Conservation (phyloP, 2,113 vertebrate genomes). For the Myotis davidii region DNA sequence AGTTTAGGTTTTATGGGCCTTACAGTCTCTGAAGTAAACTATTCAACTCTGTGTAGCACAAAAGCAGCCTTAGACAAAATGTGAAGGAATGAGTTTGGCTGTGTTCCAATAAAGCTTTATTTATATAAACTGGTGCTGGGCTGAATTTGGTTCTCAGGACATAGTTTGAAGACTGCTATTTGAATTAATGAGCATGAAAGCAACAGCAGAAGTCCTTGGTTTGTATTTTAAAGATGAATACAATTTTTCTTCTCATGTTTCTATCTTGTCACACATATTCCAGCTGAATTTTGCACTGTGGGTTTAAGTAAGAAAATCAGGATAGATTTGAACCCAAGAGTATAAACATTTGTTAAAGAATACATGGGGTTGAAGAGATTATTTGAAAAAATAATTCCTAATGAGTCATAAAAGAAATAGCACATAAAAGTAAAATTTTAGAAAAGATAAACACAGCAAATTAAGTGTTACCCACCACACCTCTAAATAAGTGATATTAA, state of each 20-base stretch:
- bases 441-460: not conserved
- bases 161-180: not conserved
- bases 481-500: not conserved
- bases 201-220: not conserved
- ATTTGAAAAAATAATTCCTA: not conserved
- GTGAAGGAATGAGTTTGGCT: not conserved
- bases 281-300: not conserved
- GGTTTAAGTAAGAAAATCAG: not conserved
- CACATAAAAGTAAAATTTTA: not conserved
- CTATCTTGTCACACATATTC: not conserved
- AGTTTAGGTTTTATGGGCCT: not conserved
- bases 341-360: not conserved
- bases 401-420: not conserved
- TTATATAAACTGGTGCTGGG: not conserved
- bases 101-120: not conserved
- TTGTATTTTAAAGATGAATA: not conserved
- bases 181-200: not conserved
- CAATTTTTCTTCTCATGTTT: not conserved
- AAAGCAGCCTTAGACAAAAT: not conserved
- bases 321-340: not conserved
- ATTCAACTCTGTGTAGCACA: not conserved
- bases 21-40: not conserved
- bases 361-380: not conserved
- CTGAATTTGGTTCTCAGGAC: not conserved
- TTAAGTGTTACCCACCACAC: not conserved